Evolutionary conservation across 2,888 invertebrate genomes (phyloP), one percentile per base, ranked within the genome.

Genomic region (Scaeva pyrastri): DNA sequence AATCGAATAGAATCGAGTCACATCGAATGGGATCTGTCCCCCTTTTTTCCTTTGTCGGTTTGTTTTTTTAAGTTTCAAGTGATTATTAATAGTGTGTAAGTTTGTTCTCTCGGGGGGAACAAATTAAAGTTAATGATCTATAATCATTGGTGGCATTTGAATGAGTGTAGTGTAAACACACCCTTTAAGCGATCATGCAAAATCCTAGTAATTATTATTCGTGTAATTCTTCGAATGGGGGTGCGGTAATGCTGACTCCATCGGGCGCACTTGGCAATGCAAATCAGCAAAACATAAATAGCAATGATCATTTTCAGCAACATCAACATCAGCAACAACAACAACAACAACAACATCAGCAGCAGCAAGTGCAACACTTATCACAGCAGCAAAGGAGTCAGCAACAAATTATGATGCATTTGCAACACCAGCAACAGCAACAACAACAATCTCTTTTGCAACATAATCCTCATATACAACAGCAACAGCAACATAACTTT

Each of bases 171-270:
- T 86, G 86, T 74, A 74, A 86, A 68, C 86, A 86, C 85, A 85
- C 85, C 85, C 81, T 64, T 64, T 77, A 73, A 81, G 82, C 81
- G 77, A 86, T 86, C 86, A 86, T 86, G 86, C 82, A 86, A 82
- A 86, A 86, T 86, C 86, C 86, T 86, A 78, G 82, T 82, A 86
- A 86, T 86, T 86, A 86, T 86, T 86, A 86, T 86, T 82, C 86
- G 86, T 86, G 82, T 78, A 86, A 86, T 82, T 81, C 86, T 82
- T 81, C 86, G 77, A 86, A 86, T 82, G 70, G 86, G 86, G 86
- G 86, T 86, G 86, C 86, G 86, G 86, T 86, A 82, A 86, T 86
- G 86, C 74, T 82, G 86, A 74, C 72, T 68, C 56, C 81, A 73
- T 58, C 81, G 52, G 73, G 81, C 60, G 73, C 77, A 77, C 81